Evolutionary conservation across 37 sponge, comb jelly and placozoan species (phyloP), one percentile per base, ranked within the genome.

Genomic region (Lycopodina hypogea): DNA sequence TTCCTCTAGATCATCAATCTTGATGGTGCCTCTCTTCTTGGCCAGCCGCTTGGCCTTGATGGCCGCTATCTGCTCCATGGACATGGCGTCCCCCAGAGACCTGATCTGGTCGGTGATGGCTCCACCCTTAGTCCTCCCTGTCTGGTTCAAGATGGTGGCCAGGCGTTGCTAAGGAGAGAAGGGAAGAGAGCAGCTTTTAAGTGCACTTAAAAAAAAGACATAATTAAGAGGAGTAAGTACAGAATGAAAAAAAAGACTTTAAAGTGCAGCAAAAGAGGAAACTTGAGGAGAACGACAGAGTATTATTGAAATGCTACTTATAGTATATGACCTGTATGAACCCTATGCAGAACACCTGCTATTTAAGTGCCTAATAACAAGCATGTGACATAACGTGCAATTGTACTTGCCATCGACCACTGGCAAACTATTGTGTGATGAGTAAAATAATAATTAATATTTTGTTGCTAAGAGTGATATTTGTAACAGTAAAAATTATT

Each of bases 31-130:
- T 63, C 99, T 79, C 84, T 95, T 95, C 87, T 90, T 95, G 41
- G 94, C 94, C 62, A 93, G 65, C 32, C 93, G 61, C 75, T 94
- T 98, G 23, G 92, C 92, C 78, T 95, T 95, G 68, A 98, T 90
- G 55, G 93, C 93, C 35, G 92, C 94, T 74, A 98, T 98, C 82
- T 90, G 95, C 78, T 95, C 99, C 15, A 84, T 82, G 22, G 96
- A 88, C 80, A 98, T 89, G 30, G 94, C 85, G 0, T 90, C 94
- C 52, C 95, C 86, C 26, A 98, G 87, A 1, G 88, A 74, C 38
- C 83, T 66, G n/a, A 86, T 50, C 65, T 86, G 87, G 84, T 91
- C 83, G 19, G 83, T 83, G 38, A 78, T 77, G 52, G 76, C 78
- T 1, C 83, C 83, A 29, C 82, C 88, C 66, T 65, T 66, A 40